Base-by-base conservation (phyloP, 2,888 invertebrate genomes). In the Dorcus hopei region DNA sequence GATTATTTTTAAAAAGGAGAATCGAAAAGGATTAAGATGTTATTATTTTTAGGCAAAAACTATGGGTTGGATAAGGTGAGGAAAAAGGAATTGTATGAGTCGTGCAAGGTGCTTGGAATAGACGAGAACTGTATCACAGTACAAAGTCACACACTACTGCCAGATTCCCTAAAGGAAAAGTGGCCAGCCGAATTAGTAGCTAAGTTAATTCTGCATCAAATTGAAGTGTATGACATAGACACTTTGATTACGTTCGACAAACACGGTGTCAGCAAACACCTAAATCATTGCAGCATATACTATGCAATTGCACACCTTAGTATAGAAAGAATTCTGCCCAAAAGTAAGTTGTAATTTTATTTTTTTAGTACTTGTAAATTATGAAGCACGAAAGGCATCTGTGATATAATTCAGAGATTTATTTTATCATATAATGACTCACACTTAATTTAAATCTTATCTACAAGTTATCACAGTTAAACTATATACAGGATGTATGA, bases 221-320 rank as follows among this genome's bases (percentile, higher is more conserved):
- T 94, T 41, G 89, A 91, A 76, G 81, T 85, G 57, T 82, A 91
- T 69, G 87, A 87, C 70, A 89, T 94, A 71, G 89, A 93, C 72
- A 90, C 91, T 2, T 81, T 97, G 53, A 86, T 98, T 54, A 95
- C 97, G 11, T 99, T 99, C 81, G 99, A 99, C 80, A 87, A 89
- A 72, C 84, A 89, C 74, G 99, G 98, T 52, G 89, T 99, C 5
- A 97, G 96, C 68, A 87, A 90, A 5, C 98, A 99, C 80, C 82
- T 85, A 23, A 99, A 99, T 81, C 99, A 99, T 76, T 87, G 86
- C 62, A 89, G 93, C 60, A 85, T 93, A 63, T 93, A 90, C 77
- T 90, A 89, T 80, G 91, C 90, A 54, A 82, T 92, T 52, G 89
- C 90, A 54, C 87, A 90, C 71, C 83, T 93, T 73, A 89, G 89